Evolutionary conservation across 2,888 invertebrate genomes (phyloP).

Genomic region (Rhodophaea formosa): DNA sequence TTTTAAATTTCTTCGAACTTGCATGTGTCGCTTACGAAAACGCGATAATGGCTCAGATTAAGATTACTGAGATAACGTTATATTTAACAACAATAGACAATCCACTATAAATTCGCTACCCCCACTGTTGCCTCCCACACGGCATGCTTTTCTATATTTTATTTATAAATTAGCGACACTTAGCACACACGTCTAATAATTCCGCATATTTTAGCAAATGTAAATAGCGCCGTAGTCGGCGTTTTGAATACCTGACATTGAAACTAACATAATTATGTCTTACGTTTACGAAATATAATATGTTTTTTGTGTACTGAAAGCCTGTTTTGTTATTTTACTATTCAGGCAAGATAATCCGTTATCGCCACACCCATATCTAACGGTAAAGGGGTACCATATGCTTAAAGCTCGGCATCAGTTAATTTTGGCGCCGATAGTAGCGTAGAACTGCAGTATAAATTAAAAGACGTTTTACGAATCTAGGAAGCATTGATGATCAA

Average conservation of each 20-base stretch:
- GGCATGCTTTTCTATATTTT: constrained; percentile 3
- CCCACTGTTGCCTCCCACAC: constrained; percentile 18
- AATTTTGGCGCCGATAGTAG: neutral
- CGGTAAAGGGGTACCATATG: neutral
- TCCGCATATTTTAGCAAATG: neutral
- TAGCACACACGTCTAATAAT: constrained; percentile 15
- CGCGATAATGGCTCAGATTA: no score
- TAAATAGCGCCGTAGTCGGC: neutral
- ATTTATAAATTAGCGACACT: constrained; percentile 19
- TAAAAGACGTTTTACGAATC: no score
- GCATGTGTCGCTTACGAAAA: no score
- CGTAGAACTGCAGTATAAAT: neutral
- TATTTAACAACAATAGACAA: neutral
- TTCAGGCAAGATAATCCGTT: neutral
- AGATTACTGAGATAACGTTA: no score
- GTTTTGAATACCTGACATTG: neutral
- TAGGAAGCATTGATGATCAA: neutral
- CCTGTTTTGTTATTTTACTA: neutral
- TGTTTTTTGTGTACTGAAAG: neutral
- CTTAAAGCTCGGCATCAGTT: neutral
- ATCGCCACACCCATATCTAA: neutral
- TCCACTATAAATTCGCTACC: neutral
- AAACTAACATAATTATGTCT: neutral
- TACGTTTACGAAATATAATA: neutral
- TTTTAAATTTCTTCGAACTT: no score